Conservation (phyloP, 2,888 invertebrate species). For the Stratiomys singularior region DNA sequence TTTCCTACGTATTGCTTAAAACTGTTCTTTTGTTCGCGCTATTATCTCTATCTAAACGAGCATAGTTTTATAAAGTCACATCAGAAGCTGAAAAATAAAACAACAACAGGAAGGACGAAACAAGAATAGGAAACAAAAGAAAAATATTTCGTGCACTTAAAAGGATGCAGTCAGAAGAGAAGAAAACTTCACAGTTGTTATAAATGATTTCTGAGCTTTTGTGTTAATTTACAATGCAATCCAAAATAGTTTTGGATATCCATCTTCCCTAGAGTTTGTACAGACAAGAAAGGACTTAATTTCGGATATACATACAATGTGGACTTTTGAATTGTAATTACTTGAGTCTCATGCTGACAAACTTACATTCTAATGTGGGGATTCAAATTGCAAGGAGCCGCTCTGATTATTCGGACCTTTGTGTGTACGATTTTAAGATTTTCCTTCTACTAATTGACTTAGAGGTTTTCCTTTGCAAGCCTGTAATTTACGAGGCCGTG, state of each 20-base stretch:
- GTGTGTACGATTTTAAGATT: too few species aligned
- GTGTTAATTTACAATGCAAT: not conserved
- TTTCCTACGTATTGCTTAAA: not conserved
- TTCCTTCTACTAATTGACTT: too few species aligned
- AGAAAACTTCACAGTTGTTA: not conserved
- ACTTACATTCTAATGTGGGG: too few species aligned
- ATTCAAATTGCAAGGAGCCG: too few species aligned
- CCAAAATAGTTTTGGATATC: not conserved
- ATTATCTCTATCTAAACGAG: not conserved
- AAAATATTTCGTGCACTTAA: slow-evolving; percentile 7
- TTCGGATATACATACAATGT: not conserved
- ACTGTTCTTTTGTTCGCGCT: not conserved
- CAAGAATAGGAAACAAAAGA: not conserved
- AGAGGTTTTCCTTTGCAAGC: too few species aligned
- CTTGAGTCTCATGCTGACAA: too few species aligned
- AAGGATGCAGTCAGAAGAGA: not conserved
- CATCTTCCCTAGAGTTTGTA: not conserved
- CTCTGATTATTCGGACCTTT: too few species aligned
- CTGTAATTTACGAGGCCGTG: too few species aligned
- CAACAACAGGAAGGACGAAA: not conserved
- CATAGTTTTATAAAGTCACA: not conserved
- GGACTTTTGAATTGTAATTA: not conserved
- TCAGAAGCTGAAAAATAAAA: not conserved
- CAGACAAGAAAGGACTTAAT: not conserved
- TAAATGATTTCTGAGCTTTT: not conserved